Base-by-base conservation (phyloP, 2,113 vertebrate genomes). In the Laticauda laticaudata region DNA sequence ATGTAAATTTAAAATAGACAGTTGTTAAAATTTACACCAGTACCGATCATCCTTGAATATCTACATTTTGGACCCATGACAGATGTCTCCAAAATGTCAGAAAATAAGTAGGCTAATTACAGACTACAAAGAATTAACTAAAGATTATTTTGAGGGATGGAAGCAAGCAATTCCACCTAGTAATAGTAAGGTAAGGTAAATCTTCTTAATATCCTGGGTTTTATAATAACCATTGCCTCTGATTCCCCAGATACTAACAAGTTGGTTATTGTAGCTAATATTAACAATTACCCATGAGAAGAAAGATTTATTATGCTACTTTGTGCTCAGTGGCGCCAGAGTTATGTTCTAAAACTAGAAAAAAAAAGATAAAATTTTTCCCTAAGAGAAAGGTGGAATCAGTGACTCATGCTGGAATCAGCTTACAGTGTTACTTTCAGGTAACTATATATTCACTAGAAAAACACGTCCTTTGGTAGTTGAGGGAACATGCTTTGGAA, bases 301-400 rank as follows among this genome's bases (percentile, higher is more conserved):
- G 92, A 92, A 92, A 92, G 92, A 93, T 93, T 93, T 93, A 93
- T 93, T 93, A 89, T 90, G 45, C 57, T 39, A 93, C 92, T 86
- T 93, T 90, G 92, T 93, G 55, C 54, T 93, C 45, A 18, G 55
- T 93, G 92, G 92, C 92, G 92, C 92, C 92, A 93, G 92, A 90
- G 75, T 93, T 93, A 93, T 93, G 92, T 90, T 86, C 92, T 90
- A 86, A 93, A 90, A 54, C 92, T 75, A 39, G 69, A n/a, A 11
- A 15, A 93, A 92, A 90, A 43, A 93, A 93, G 88, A 93, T 90
- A 93, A 90, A 93, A 64, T 64, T 90, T 93, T 45, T 90, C 45
- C n/a, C 75, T 86, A 55, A 93, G 69, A 93, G 75, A 93, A 90
- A 93, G 61, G 88, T 89, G 86, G 92, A 89, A 90, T 89, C 43